These are phyloP conservation scores for Ennomos erosarius DNA, from an alignment of 2,888 invertebrate genomes.

Conservation along the genomic window DNA sequence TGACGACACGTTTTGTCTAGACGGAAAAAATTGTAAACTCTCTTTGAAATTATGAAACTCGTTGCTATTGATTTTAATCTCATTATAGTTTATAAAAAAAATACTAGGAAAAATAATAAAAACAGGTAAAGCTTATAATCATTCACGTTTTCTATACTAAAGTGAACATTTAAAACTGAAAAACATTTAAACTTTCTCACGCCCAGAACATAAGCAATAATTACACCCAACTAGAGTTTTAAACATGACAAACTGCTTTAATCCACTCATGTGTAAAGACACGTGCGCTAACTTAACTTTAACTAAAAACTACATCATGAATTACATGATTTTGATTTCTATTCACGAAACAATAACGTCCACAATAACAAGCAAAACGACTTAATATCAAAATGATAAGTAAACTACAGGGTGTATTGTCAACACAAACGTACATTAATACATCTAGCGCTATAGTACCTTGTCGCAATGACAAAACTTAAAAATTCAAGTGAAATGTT, in stretches of 20 bases:
- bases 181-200: slow-evolving; percentile 68
- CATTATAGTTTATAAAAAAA: too few species aligned
- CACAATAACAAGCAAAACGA: slow-evolving; percentile 19
- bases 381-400: slow-evolving; percentile 66
- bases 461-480: slow-evolving; percentile 5
- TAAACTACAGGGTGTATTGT: slow-evolving; percentile 74
- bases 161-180: slow-evolving; percentile 18
- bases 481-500: too few species aligned
- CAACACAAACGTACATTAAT: slow-evolving; percentile 39
- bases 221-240: slow-evolving; percentile 67
- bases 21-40: too few species aligned
- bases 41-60: too few species aligned
- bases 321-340: slow-evolving; percentile 35
- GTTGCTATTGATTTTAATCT: too few species aligned
- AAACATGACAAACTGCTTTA: slow-evolving; percentile 78
- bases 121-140: background rate
- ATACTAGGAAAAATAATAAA: too few species aligned
- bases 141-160: background rate
- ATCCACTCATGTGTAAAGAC: slow-evolving; percentile 77
- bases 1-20: too few species aligned
- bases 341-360: slow-evolving; percentile 16
- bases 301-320: slow-evolving; percentile 42
- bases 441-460: background rate
- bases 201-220: slow-evolving; percentile 69
- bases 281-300: slow-evolving; percentile 61